Evolutionary conservation across 2,113 vertebrate genomes (phyloP).

Genomic region (Cavia porcellus): DNA sequence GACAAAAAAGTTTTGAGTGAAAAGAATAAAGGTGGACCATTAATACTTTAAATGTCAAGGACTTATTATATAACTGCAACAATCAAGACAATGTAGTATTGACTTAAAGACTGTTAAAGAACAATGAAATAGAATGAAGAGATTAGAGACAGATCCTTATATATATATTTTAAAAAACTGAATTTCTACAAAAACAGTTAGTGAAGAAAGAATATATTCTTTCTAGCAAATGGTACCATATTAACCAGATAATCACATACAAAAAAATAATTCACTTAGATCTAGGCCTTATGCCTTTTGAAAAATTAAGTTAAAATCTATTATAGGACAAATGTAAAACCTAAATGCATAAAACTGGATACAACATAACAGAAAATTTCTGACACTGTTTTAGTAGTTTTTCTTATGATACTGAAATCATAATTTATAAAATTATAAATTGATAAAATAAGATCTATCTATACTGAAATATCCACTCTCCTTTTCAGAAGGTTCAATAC

Average conservation of each 20-base stretch:
- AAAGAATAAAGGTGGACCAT: not conserved
- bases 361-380: not conserved
- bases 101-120: not conserved
- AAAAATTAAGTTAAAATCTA: conserved; percentile 31
- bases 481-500: not conserved
- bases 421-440: not conserved
- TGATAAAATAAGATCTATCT: not conserved
- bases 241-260: not conserved
- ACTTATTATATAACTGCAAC: not conserved
- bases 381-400: not conserved
- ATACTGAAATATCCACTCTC: not conserved
- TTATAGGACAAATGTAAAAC: not conserved
- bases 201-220: not conserved
- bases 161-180: not conserved
- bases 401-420: not conserved
- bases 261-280: not conserved
- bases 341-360: not conserved
- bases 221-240: not conserved
- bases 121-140: not conserved
- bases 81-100: not conserved
- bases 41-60: not conserved
- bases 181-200: not conserved
- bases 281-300: not conserved
- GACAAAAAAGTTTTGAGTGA: not conserved
- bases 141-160: not conserved